Evolutionary conservation across 2,888 invertebrate species (phyloP).

Genomic region (Theodoxus fluviatilis): DNA sequence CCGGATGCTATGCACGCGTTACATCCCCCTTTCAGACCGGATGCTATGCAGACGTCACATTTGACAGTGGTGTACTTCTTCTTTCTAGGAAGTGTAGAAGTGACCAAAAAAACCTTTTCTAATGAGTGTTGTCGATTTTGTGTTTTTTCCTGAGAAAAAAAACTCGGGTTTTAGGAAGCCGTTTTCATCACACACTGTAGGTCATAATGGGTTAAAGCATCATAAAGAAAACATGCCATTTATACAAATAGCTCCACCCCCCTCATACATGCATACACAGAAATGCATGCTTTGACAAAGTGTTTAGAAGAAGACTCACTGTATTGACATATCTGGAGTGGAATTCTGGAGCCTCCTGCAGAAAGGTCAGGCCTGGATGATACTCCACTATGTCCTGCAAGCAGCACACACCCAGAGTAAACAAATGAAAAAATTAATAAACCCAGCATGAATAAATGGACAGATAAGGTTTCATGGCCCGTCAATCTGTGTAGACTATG

Average conservation of each 20-base stretch:
- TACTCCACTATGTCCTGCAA: constrained; percentile 93
- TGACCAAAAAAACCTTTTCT: no score
- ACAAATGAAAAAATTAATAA: no score
- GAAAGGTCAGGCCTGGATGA: constrained; percentile 95
- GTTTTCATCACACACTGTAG: no score
- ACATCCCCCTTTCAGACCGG: no score
- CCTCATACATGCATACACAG: not conserved
- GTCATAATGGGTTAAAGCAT: no score
- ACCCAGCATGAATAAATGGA: not conserved
- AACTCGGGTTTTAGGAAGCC: no score
- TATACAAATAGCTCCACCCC: not conserved
- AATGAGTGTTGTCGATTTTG: no score
- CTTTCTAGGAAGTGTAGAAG: no score
- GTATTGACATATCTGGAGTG: constrained; percentile 98
- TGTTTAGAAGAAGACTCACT: constrained; percentile 68
- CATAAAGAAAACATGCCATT: not conserved
- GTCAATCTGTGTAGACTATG: not conserved
- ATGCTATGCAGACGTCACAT: no score
- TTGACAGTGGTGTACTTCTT: no score
- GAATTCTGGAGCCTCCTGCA: constrained; percentile 97
- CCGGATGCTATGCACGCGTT: no score
- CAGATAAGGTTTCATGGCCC: not conserved
- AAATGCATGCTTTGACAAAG: not conserved
- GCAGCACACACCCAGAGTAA: constrained; percentile 13
- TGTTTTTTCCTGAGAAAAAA: no score